phyloP scores from a whole-genome alignment of 37 sponge, comb jelly and placozoan genomes.

The Beroe forskalii region DNA sequence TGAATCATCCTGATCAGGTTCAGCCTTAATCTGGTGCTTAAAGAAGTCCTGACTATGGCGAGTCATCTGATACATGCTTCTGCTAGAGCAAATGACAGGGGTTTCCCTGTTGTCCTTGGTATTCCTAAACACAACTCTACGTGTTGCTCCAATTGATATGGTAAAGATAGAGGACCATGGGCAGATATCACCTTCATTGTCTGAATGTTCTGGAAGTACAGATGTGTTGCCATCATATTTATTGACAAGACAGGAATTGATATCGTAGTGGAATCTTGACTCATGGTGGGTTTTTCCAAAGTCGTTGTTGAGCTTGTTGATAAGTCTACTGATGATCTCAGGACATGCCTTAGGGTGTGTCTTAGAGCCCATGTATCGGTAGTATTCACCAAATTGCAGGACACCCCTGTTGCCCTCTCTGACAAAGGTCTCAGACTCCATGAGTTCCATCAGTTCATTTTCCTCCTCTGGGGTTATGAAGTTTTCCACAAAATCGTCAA shows the following conservation, averaged over 20 bases:
- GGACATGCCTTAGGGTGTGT: neutral
- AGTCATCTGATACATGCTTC: neutral
- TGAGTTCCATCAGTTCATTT: neutral
- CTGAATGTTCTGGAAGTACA: neutral
- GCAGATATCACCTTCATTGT: neutral
- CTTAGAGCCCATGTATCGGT: neutral
- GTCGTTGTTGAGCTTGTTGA: neutral
- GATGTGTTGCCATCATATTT: too few species aligned
- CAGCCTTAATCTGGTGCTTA: neutral
- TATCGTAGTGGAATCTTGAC: too few species aligned
- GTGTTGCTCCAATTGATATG: neutral
- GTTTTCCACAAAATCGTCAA: neutral
- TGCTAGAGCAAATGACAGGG: neutral
- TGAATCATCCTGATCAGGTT: neutral
- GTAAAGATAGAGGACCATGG: neutral
- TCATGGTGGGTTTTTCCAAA: neutral
- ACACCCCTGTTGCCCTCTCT: neutral
- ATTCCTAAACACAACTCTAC: too few species aligned
- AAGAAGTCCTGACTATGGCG: neutral
- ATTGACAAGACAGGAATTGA: too few species aligned
- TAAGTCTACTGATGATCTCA: neutral
- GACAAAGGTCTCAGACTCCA: neutral
- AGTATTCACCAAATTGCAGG: neutral
- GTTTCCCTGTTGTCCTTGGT: neutral
- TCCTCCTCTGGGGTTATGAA: neutral